These are phyloP conservation scores for Falco punctatus DNA, from an alignment of 2,113 vertebrate species.

Conservation along the genomic window DNA sequence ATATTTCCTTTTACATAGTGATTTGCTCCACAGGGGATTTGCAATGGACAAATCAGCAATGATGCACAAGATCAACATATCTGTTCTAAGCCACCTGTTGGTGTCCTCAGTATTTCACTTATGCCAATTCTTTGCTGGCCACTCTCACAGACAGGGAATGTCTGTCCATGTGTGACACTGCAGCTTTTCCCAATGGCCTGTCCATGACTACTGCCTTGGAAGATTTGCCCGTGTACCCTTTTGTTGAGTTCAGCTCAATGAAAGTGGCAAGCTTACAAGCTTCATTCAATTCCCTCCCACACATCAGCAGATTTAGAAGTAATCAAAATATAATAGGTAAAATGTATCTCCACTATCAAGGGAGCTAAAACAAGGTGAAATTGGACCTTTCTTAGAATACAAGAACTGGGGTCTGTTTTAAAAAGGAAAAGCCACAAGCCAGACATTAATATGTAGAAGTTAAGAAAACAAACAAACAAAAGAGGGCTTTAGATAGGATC, in stretches of 20 bases:
- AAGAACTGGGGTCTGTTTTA: not conserved
- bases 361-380: not conserved
- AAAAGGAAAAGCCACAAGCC: not conserved
- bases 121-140: not conserved
- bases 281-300: slow-evolving; percentile 10
- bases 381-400: not conserved
- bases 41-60: not conserved
- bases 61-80: not conserved
- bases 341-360: not conserved
- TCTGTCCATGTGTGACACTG: not conserved
- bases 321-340: not conserved
- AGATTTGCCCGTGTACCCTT: not conserved
- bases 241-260: not conserved
- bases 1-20: not conserved
- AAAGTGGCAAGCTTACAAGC: not conserved
- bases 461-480: not conserved
- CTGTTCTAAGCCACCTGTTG: not conserved
- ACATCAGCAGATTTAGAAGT: not conserved
- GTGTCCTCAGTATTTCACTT: not conserved
- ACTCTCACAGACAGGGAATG: not conserved
- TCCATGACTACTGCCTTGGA: not conserved
- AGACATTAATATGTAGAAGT: not conserved
- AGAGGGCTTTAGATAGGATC: not conserved
- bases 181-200: not conserved
- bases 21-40: not conserved